These are phyloP conservation scores for Alcedo quadribrachys DNA, from an alignment of 2,797 vertebrate genomes.

Conservation along the genomic window DNA sequence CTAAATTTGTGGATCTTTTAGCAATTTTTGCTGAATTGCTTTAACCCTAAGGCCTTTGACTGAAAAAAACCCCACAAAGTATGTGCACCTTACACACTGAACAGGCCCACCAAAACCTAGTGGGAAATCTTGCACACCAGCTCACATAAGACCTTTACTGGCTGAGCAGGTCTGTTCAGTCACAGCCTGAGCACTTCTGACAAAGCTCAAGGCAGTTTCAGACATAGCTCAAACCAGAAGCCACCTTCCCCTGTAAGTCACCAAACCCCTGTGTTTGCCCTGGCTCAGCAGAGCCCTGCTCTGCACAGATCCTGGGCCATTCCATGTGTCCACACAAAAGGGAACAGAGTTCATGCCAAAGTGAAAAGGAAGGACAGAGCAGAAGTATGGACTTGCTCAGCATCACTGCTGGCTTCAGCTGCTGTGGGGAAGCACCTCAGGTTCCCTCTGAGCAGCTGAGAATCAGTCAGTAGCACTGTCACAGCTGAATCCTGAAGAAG, in stretches of 20 bases:
- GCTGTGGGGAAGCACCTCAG: not conserved
- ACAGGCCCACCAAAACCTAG: not conserved
- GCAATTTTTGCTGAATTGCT: not conserved
- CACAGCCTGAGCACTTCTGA: not conserved
- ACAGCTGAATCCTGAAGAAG: not conserved
- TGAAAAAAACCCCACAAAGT: not conserved
- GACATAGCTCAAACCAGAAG: not conserved
- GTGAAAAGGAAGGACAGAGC: not conserved
- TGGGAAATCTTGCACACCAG: not conserved
- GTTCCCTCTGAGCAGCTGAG: not conserved
- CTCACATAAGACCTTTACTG: not conserved
- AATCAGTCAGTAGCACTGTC: not conserved
- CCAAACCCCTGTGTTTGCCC: accelerated
- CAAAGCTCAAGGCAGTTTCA: not conserved
- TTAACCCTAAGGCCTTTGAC: not conserved
- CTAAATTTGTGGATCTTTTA: not conserved
- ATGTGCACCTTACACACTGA: not conserved
- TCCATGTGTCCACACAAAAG: not conserved
- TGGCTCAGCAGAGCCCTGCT: accelerated
- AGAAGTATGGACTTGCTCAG: accelerated
- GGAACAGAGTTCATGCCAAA: not conserved
- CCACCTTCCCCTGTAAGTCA: not conserved
- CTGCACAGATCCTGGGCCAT: not conserved
- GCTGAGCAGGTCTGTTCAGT: not conserved
- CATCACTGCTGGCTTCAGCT: not conserved